phyloP scores from a whole-genome alignment of 2,888 invertebrate species.

The Zele albiditarsus region DNA sequence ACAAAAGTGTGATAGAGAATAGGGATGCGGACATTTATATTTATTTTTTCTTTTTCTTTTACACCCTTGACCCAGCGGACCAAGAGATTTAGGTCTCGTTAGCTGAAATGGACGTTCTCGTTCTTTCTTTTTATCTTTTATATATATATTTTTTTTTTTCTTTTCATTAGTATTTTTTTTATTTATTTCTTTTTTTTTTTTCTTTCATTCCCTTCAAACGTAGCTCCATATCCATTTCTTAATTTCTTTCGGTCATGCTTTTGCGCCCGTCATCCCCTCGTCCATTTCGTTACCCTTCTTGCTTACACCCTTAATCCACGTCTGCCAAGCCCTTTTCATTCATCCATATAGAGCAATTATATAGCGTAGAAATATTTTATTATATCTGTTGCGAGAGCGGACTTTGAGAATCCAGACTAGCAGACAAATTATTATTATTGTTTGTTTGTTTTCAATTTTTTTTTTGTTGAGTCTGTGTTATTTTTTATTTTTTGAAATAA shows the following conservation, averaged over 20 bases:
- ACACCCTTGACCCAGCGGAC: conserved; percentile 42
- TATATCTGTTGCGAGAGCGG: background rate
- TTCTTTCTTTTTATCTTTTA: background rate
- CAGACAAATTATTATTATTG: too few species aligned
- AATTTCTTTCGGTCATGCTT: background rate
- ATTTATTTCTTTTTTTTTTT: background rate
- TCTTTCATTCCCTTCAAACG: background rate
- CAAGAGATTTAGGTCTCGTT: conserved; percentile 47
- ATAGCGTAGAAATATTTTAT: background rate
- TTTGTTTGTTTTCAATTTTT: too few species aligned
- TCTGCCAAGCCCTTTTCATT: background rate
- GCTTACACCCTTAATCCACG: background rate
- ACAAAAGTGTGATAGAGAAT: background rate
- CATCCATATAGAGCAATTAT: background rate
- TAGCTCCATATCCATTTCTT: background rate
- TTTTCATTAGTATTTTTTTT: background rate
- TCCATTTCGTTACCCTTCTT: background rate
- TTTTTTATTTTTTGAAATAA: too few species aligned
- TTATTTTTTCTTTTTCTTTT: conserved; percentile 27
- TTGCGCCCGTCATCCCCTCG: background rate
- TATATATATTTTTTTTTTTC: background rate
- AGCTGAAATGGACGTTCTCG: conserved; percentile 40
- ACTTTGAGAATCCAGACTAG: background rate
- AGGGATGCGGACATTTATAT: background rate
- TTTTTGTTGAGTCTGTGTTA: too few species aligned